These are phyloP conservation scores for Ochotona princeps DNA, from an alignment of 2,113 vertebrate genomes.

Conservation along the genomic window DNA sequence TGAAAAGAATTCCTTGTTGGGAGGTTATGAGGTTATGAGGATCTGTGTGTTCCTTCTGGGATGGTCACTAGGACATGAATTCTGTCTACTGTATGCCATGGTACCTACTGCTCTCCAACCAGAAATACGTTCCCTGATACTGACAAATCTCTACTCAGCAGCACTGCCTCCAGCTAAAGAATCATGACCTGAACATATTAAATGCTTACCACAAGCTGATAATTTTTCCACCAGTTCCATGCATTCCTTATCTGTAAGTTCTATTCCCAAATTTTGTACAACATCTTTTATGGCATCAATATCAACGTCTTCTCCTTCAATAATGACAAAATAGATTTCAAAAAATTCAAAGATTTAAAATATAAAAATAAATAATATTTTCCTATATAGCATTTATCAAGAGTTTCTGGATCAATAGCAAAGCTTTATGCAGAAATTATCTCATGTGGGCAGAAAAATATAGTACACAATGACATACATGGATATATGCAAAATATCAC, in stretches of 20 bases:
- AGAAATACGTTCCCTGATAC: not conserved
- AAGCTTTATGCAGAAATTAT: not conserved
- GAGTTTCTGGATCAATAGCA: not conserved
- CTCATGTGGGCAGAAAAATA: not conserved
- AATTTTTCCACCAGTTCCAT: not conserved
- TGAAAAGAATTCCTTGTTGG: not conserved
- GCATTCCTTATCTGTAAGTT: conserved; percentile 39
- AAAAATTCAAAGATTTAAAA: not conserved
- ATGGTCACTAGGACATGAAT: not conserved
- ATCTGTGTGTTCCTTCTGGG: not conserved
- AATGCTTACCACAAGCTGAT: not conserved
- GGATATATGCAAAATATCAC: not conserved
- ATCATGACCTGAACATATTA: not conserved
- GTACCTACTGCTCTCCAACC: not conserved
- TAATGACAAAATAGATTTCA: not conserved
- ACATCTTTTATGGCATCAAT: not conserved
- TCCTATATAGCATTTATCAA: not conserved
- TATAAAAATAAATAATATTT: not conserved
- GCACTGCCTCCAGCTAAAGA: not conserved
- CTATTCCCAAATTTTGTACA: conserved; percentile 30
- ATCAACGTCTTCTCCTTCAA: conserved; percentile 11
- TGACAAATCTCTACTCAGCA: not conserved
- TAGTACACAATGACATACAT: not conserved
- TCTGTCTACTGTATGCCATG: not conserved
- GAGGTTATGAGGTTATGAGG: too few species aligned